Base-by-base conservation (phyloP, 23 tunicate genomes). In the Trididemnum clinides region DNA sequence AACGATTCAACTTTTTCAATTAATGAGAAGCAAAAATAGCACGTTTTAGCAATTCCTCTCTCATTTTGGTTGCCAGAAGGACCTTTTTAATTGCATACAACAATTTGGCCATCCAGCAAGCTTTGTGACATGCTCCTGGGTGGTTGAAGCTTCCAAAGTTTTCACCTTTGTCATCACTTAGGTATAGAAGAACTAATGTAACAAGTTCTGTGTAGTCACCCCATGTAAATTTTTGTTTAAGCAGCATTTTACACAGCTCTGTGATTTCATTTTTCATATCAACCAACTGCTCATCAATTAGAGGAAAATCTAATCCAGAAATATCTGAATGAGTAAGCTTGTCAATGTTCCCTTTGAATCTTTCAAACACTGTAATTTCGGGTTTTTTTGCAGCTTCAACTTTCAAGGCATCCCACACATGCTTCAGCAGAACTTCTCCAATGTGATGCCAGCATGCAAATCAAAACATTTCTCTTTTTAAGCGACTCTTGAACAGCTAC, bases 201-300 rank as follows among this genome's bases (percentile, higher is more conserved):
- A 33, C 38, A 69, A 69, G 75, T 23, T 69, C 75, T 23, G 28
- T 69, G 69, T 62, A n/a, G 15, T 69, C 75, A 69, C 75, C 75
- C 32, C 75, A 28, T 18, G 30, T 69, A 20, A 69, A 69, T 5
- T 29, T 28, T 69, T 20, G n/a, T 69, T 69, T 69, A 28, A 28
- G 75, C 38, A 28, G 75, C 23, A 12, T 6, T 12, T 62, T 12
- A 22, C n/a, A 15, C n/a, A 20, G 22, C n/a, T 62, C 23, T 12
- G 69, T 19, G n/a, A 26, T 30, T 69, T 20, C n/a, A 29, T 5
- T 5, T 69, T 69, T 33, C 32, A 35, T 30, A 28, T 18, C 10
- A 69, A 5, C n/a, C n/a, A n/a, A n/a, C n/a, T n/a, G n/a, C n/a
- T n/a, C n/a, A n/a, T n/a, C n/a, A n/a, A n/a, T n/a, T n/a, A n/a